Evolutionary conservation across 2,113 vertebrate species (phyloP), one percentile per base, ranked within the genome.

Genomic region (Brachionichthys hirsutus): DNA sequence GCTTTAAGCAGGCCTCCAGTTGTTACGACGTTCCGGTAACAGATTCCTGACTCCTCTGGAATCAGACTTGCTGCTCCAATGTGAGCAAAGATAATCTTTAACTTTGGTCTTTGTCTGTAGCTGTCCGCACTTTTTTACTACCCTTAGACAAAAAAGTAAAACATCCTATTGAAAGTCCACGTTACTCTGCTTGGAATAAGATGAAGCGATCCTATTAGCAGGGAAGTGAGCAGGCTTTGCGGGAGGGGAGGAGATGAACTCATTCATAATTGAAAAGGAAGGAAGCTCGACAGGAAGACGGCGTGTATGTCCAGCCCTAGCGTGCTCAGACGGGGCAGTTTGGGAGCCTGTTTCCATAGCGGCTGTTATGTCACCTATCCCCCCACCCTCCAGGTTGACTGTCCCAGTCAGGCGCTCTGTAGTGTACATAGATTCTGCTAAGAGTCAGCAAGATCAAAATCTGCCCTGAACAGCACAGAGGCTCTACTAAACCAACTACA

Each of bases 381-480:
- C 57, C 9, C 9, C 36, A 38, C 36, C 36, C 36, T 10, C 3
- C 10, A 62, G 57, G 19, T 30, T 30, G 24, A 4, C 73, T 70
- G 64, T 73, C 68, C 77, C 68, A 45, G 65, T 74, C 70, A 67
- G 67, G 42, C 71, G 38, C 68, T 85, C 51, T 52, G 44, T 51
- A 67, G 62, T 81, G 74, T 77, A 76, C 76, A 77, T 51, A 76
- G 54, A 55, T 62, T 82, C 71, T 85, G 69, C 70, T 71, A 76
- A 62, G 54, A 88, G 86, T 89, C 88, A 87, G 87, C 79, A 70
- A 77, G 82, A 85, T 88, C 60, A 38, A 67, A 83, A 91, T 84
- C 81, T 80, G 66, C 66, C 70, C 44, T 70, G 65, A 41, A 75
- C 81, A 86, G 75, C 84, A 62, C 59, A 75, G 57, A 46, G 69